A percentile compares a stretch with the other conserved stretches of the same genome.
Conservation (phyloP, 2,113 vertebrate species). For the Mus pahari region DNA sequence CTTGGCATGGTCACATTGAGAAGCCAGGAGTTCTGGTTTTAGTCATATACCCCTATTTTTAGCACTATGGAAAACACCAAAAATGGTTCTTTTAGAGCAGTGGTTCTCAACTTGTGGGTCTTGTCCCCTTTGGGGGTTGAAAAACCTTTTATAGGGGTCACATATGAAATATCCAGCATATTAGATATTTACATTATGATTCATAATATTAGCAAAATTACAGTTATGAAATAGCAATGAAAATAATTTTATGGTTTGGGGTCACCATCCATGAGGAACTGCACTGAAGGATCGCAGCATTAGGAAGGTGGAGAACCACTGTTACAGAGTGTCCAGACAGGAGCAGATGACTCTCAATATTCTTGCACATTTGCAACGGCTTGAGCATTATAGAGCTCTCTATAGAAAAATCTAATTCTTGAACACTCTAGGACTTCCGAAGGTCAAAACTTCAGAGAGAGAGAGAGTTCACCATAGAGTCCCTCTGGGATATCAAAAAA, state of each 20-base stretch:
- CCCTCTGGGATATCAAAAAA: neutral
- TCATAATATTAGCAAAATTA: neutral
- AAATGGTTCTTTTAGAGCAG: neutral
- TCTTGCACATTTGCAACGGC: neutral
- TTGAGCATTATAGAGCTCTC: constrained; percentile 33
- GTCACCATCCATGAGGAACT: neutral
- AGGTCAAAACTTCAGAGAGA: neutral
- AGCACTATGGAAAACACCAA: neutral
- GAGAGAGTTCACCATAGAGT: neutral
- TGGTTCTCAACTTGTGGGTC: neutral
- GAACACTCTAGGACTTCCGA: neutral
- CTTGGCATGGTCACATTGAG: neutral
- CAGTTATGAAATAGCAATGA: neutral
- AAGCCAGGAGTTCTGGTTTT: neutral
- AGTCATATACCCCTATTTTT: neutral
- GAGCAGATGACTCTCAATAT: neutral
- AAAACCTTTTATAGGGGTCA: neutral
- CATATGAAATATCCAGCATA: neutral
- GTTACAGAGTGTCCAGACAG: neutral
- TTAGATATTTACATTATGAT: neutral
- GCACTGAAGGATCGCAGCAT: neutral
- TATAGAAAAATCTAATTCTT: constrained; percentile 24
- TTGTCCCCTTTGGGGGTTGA: neutral
- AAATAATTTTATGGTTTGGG: neutral
- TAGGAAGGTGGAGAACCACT: neutral